Evolutionary conservation across 2,113 vertebrate genomes (phyloP).

Genomic region (Alethe diademata): DNA sequence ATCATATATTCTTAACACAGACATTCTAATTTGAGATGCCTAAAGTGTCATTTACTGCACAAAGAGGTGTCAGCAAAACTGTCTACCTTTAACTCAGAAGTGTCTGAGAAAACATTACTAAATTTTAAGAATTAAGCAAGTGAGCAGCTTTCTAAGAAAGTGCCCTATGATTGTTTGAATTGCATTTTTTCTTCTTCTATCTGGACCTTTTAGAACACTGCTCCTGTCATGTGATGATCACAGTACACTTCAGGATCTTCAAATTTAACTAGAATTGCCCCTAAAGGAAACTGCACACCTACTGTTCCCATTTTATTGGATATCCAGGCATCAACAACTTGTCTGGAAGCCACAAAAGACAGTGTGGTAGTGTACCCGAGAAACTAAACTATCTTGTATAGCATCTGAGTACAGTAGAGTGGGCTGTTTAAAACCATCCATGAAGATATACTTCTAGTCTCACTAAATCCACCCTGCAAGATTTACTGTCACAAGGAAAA

Average conservation of each 20-base stretch:
- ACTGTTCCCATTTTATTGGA: neutral
- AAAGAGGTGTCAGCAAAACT: neutral
- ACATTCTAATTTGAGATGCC: neutral
- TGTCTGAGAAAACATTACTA: neutral
- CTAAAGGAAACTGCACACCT: neutral
- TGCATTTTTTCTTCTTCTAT: neutral
- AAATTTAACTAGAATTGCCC: neutral
- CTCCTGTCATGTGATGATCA: neutral
- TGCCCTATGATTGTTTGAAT: neutral
- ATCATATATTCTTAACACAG: neutral
- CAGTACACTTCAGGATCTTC: neutral
- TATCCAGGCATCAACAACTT: neutral
- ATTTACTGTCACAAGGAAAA: neutral
- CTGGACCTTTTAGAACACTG: neutral
- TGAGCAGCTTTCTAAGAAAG: neutral
- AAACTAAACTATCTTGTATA: neutral
- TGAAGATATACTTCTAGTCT: neutral
- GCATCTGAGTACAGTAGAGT: neutral
- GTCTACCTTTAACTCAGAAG: neutral
- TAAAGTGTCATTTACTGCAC: neutral
- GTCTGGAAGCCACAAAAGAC: neutral
- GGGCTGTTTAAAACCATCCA: neutral
- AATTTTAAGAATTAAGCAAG: neutral
- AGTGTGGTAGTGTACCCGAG: neutral
- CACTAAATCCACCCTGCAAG: neutral